Conservation (phyloP, 2,113 vertebrate genomes). For the Psilopogon haemacephalus region DNA sequence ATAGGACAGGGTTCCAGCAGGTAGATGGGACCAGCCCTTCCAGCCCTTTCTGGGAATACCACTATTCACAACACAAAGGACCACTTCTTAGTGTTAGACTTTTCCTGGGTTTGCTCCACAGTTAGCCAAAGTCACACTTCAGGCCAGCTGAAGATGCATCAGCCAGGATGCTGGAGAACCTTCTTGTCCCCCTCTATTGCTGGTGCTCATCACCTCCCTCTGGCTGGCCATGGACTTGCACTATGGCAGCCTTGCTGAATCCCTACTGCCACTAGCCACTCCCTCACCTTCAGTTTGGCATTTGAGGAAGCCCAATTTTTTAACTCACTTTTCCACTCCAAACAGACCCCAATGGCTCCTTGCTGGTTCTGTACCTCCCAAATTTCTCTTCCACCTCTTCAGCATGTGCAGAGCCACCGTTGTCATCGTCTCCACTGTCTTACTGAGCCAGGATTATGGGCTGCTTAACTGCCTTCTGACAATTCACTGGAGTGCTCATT, state of each 20-base stretch:
- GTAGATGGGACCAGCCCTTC: background rate
- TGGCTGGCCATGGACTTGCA: background rate
- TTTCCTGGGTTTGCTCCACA: background rate
- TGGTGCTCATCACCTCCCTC: background rate
- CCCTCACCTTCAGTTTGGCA: background rate
- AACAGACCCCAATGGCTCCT: background rate
- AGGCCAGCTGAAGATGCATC: background rate
- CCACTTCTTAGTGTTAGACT: background rate
- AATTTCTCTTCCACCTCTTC: background rate
- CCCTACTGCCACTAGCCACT: background rate
- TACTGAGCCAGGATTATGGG: background rate
- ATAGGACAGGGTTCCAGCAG: background rate
- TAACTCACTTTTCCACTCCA: background rate
- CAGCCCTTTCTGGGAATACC: background rate
- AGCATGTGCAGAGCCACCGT: fast-evolving
- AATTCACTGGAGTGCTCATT: background rate
- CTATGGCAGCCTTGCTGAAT: fast-evolving
- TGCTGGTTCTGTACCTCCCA: background rate
- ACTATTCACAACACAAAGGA: background rate
- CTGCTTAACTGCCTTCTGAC: background rate
- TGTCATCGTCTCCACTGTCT: background rate
- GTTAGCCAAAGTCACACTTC: background rate
- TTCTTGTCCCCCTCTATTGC: background rate
- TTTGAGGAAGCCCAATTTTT: background rate
- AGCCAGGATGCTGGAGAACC: background rate